Conservation (phyloP, 2,113 vertebrate species). For the Brachypodius melanocephalos region DNA sequence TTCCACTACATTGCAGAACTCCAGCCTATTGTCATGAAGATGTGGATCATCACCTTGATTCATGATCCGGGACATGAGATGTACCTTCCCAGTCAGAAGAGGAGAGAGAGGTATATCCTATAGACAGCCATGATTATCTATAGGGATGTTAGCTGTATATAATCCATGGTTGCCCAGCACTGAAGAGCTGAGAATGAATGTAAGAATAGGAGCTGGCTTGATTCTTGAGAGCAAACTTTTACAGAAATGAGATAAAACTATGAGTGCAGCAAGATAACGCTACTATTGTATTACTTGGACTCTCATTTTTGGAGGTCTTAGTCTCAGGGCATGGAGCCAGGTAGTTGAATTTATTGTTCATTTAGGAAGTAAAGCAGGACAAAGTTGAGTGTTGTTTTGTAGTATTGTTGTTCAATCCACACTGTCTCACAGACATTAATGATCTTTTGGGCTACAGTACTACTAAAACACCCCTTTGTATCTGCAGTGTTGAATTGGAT, state of each 20-base stretch:
- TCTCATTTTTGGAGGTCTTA: background rate
- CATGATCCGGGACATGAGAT: background rate
- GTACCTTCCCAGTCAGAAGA: background rate
- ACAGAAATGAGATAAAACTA: background rate
- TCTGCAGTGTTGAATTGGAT: background rate
- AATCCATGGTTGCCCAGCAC: background rate
- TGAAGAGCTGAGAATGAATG: background rate
- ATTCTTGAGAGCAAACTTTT: background rate
- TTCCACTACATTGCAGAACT: background rate
- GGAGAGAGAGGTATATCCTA: background rate
- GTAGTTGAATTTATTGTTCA: background rate
- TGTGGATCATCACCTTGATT: background rate
- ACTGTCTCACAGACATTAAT: background rate
- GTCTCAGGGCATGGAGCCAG: background rate
- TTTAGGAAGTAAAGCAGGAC: background rate
- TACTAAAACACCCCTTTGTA: background rate
- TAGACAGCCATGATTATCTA: background rate
- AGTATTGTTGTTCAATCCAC: background rate
- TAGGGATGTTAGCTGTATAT: too few relatives aligned
- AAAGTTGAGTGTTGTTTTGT: background rate
- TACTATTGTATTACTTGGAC: background rate
- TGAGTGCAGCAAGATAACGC: background rate
- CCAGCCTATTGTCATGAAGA: background rate
- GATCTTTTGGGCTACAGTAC: background rate
- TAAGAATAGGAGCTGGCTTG: background rate